Base-by-base conservation (phyloP, 2,888 invertebrate species). In the Prosopocoilus inquinatus region DNA sequence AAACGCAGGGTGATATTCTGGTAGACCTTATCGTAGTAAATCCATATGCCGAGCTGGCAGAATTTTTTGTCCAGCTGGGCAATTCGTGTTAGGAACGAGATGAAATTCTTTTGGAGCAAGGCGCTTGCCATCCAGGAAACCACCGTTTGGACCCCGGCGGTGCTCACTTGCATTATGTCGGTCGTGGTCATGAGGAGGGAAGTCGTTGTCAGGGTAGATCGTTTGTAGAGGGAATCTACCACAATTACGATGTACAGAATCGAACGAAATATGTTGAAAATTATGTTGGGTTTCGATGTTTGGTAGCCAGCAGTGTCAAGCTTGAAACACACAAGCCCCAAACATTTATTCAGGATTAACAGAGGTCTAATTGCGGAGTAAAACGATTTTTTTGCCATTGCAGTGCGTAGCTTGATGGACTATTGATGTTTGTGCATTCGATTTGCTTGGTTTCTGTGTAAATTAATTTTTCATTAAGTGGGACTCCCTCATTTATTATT, bases 21-120 rank as follows among this genome's bases (percentile, higher is more conserved):
- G 33, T 55, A 13, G 1, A 61, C 55, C 45, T 56, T 62, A 7
- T 53, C 51, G 43, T 66, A 67, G 54, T 61, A 66, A 33, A 66
- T 62, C 56, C 62, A 62, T 35, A 66, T 55, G 2, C 64, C 62
- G 15, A 69, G 51, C 45, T 56, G 56, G 5, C 58, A 54, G 41
- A 69, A 62, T 33, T 52, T 58, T 15, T 61, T 56, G 11, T 64
- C 64, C 13, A 66, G 55, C 43, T 64, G 59, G 15, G 59, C 59
- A 20, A 67, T 52, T 52, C 64, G 57, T 12, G 57, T 53, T 49
- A 67, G 43, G n/a, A 59, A 55, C 0, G 49, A 38, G 2, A 65
- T 60, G 15, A 61, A 62, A 11, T 55, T 52, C 38, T 57, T 55
- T 53, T 65, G 64, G n/a, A 36, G 57, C 9, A 57, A 9, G 3